A percentile compares a stretch with the other conserved stretches of the same genome.
phyloP scores from a whole-genome alignment of 2,113 vertebrate species.

The Crypturellus undulatus region DNA sequence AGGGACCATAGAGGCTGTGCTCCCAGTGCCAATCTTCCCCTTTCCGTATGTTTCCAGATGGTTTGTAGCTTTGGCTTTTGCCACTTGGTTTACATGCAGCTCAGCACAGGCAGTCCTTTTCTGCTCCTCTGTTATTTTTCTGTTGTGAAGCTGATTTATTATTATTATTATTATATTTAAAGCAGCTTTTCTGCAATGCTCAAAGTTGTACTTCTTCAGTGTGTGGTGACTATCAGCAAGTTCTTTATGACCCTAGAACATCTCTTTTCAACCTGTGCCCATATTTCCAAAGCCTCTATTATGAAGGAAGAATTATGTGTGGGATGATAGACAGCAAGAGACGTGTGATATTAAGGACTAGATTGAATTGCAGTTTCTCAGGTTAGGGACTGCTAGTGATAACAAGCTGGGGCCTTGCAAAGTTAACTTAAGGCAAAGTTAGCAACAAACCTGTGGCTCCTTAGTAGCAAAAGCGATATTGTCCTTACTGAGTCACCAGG shows the following conservation, averaged over 20 bases:
- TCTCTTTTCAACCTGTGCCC: neutral
- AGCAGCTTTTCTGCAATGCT: neutral
- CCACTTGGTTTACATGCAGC: neutral
- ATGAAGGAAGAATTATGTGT: neutral
- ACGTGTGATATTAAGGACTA: neutral
- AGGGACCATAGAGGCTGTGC: neutral
- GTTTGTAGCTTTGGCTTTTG: neutral
- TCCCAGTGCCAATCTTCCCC: rapidly evolving
- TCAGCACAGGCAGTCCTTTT: neutral
- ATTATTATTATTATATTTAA: neutral
- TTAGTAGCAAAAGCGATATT: neutral
- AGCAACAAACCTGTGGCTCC: neutral
- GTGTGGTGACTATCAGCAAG: neutral
- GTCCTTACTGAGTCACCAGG: neutral
- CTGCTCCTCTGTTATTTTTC: neutral
- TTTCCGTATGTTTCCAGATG: neutral
- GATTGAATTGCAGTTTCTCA: neutral
- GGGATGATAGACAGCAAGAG: neutral
- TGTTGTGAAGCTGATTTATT: neutral
- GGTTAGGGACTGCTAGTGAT: neutral
- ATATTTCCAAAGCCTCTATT: neutral
- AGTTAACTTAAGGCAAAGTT: neutral
- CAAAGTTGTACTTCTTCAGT: neutral
- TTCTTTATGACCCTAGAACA: neutral
- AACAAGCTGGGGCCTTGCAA: neutral